phyloP scores from a whole-genome alignment of 92 coral and sea anemone genomes.

The Blastomussa wellsi region DNA sequence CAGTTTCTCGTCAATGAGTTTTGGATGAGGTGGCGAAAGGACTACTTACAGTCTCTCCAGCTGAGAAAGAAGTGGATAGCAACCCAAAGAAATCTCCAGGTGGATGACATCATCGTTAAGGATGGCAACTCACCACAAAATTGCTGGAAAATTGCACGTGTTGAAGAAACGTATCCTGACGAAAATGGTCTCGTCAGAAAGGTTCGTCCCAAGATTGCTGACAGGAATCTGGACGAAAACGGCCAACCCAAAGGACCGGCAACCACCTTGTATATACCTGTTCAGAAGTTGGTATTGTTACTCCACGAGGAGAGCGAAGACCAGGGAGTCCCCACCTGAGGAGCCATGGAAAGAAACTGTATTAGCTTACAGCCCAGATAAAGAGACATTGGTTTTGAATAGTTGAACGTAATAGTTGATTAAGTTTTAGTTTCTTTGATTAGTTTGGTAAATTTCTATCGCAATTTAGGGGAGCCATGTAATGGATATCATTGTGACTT shows the following conservation, averaged over 20 bases:
- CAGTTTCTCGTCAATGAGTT: too few species aligned
- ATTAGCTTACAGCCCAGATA: background rate
- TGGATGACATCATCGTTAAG: conserved; percentile 27
- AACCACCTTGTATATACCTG: conserved; percentile 17
- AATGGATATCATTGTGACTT: too few species aligned
- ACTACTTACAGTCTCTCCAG: too few species aligned
- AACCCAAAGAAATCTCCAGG: conserved; percentile 26
- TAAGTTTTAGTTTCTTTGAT: too few species aligned
- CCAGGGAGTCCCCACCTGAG: conserved; percentile 26
- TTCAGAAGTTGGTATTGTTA: conserved; percentile 35
- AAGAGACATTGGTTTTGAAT: too few species aligned
- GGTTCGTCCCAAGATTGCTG: conserved; percentile 30
- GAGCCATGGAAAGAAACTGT: background rate
- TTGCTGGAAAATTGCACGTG: conserved; percentile 20
- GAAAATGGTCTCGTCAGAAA: conserved; percentile 41
- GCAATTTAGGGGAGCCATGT: too few species aligned
- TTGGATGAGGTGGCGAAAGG: too few species aligned
- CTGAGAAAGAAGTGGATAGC: conserved; percentile 30
- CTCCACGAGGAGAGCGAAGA: background rate
- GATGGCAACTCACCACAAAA: conserved; percentile 31
- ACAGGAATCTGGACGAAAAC: conserved; percentile 4
- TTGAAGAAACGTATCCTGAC: background rate
- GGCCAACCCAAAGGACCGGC: conserved; percentile 35
- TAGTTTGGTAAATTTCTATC: too few species aligned
- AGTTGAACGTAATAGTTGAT: too few species aligned